These are phyloP conservation scores for Ctenoplectra terminalis DNA, from an alignment of 1,140 invertebrate species.

Conservation along the genomic window DNA sequence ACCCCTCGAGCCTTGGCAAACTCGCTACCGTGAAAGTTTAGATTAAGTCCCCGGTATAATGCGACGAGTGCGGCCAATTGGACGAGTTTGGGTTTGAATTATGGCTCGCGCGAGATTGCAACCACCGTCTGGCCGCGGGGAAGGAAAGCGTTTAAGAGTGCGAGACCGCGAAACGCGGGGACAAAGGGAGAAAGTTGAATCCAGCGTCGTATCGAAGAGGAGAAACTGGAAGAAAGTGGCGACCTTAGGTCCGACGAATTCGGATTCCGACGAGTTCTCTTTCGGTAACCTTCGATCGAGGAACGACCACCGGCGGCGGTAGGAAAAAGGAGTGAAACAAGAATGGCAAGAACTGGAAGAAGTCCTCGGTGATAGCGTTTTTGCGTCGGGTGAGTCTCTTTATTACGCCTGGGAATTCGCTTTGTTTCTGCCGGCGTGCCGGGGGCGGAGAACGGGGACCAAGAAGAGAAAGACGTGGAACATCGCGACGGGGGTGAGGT, in stretches of 20 bases:
- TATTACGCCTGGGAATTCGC: slow-evolving; percentile 79
- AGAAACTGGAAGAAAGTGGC: neutral
- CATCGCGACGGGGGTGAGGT: neutral
- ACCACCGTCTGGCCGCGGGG: neutral
- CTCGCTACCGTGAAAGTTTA: slow-evolving; percentile 69
- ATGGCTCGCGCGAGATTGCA: slow-evolving; percentile 66
- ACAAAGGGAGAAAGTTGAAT: neutral
- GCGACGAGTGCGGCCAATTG: slow-evolving; percentile 76
- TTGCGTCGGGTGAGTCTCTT: slow-evolving; percentile 74
- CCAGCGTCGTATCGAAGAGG: too few species aligned
- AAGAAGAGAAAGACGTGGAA: slow-evolving; percentile 20
- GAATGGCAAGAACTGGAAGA: slow-evolving; percentile 11
- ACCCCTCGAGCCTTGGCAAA: too few species aligned
- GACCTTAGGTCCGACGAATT: neutral
- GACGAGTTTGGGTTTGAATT: slow-evolving; percentile 78
- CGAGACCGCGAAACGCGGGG: neutral
- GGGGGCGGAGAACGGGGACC: slow-evolving; percentile 2
- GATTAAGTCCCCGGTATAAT: slow-evolving; percentile 77
- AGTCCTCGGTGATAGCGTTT: slow-evolving; percentile 62
- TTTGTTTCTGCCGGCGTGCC: slow-evolving; percentile 73
- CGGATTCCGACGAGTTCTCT: slow-evolving; percentile 6
- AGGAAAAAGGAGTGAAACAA: neutral
- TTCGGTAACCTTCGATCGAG: slow-evolving; percentile 31
- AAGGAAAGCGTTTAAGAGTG: neutral
- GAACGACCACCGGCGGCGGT: neutral